Evolutionary conservation across 2,113 vertebrate species (phyloP), one percentile per base, ranked within the genome.

Genomic region (Hemicordylus capensis): DNA sequence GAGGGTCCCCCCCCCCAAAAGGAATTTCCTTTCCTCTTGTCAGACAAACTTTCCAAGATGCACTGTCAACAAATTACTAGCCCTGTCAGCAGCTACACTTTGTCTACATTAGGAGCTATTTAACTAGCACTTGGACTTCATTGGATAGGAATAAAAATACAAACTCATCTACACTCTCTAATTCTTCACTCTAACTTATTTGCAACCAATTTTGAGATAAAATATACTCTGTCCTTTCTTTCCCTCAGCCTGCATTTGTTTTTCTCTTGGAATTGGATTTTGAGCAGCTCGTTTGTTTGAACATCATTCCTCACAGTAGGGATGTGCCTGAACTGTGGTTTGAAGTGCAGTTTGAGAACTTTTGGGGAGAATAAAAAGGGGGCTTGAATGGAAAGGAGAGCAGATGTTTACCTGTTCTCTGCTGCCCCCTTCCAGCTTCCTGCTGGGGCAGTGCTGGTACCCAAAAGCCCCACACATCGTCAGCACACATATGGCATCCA

Each of bases 1-100:
- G 51, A 11, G n/a, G n/a, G n/a, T n/a, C n/a, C n/a, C n/a, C n/a
- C n/a, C n/a, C n/a, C n/a, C n/a, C n/a, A 28, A n/a, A 39, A 17
- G 31, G 12, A 59, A 82, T 81, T 58, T 81, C 24, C 39, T 82
- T 56, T 44, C 67, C 73, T 56, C 54, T n/a, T 31, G 26, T 73
- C 59, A 84, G 89, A 44, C 28, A 66, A 61, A 3, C 44, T 91
- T 92, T 79, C 46, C 63, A 84, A 77, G 39, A 56, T 56, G 46
- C 31, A 31, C 6, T 44, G 39, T 61, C 66, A 83, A 77, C 19
- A 90, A 81, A 82, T 54, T 54, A 48, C 7, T 54, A 84, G 11
- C 22, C 44, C 9, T 6, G 78, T 82, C 7, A 73, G 15, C 22
- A 76, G 2, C 54, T 34, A 37, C 15, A 10, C 22, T 87, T 76